Percentiles rank a stretch among this genome's conserved stretches.
Conservation (phyloP, 2,888 invertebrate genomes). For the Geotrupes spiniger region DNA sequence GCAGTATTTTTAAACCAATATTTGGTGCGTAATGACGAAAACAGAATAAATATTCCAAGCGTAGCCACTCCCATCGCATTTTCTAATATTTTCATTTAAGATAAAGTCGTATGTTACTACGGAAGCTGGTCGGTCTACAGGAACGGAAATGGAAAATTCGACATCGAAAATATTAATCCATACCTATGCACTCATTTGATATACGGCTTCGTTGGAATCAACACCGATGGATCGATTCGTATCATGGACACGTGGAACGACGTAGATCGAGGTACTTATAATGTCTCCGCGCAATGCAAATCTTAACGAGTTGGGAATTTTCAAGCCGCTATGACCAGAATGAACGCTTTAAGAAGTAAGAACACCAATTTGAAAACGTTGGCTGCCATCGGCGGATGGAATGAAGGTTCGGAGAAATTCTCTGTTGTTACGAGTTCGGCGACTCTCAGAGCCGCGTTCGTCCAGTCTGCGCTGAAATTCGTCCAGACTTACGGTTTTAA, state of each 20-base stretch:
- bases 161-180: constrained; percentile 64
- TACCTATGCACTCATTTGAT: constrained; percentile 71
- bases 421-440: constrained; percentile 51
- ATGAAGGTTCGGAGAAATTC: constrained; percentile 51
- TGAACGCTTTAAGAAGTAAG: constrained; percentile 54
- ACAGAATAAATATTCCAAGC: too few species aligned
- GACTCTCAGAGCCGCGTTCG: constrained; percentile 52
- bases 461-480: constrained; percentile 56
- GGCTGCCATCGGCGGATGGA: constrained; percentile 66
- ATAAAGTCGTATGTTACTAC: constrained; percentile 69
- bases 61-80: too few species aligned
- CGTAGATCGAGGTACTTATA: too few species aligned
- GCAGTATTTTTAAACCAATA: too few species aligned
- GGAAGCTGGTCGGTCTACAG: constrained; percentile 76
- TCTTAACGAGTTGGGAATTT: not conserved
- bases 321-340: constrained; percentile 53
- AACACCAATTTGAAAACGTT: constrained; percentile 57
- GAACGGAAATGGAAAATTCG: constrained; percentile 61
- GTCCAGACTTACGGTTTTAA: constrained; percentile 60
- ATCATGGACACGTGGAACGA: constrained; percentile 63
- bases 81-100: constrained; percentile 48
- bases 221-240: constrained; percentile 52
- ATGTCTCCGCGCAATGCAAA: too few species aligned
- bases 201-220: constrained; percentile 70
- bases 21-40: too few species aligned